Base-by-base conservation (phyloP, 2,888 invertebrate genomes). In the Odontomyia ornata region DNA sequence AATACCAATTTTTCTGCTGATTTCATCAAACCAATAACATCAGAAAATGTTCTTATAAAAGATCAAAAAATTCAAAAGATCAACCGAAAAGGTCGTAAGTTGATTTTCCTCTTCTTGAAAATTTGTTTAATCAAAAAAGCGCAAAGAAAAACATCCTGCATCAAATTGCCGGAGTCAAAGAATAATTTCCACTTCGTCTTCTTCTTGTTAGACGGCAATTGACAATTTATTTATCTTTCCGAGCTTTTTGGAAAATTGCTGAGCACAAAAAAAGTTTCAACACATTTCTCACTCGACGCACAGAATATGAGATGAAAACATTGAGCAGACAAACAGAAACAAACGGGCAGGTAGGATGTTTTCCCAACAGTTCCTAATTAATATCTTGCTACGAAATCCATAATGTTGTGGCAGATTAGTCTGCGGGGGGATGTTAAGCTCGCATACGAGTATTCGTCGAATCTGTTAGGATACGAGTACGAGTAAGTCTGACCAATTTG, bases 341-440 rank as follows among this genome's bases (percentile, higher is more conserved):
- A n/a, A n/a, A n/a, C n/a, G n/a, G n/a, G n/a, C n/a, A 52, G 52
- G 52, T 52, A 52, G 52, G 52, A 52, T 52, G 52, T 18, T 18
- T 52, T 52, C 52, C 13, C 52, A 18, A 15, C 52, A 52, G 15
- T 13, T 52, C 52, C 13, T 52, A 52, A 52, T 52, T 52, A 52
- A 52, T 52, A 52, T 52, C 18, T 13, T 52, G 52, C 13, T 52
- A 52, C 52, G 18, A 52, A 18, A 52, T 13, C 52, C 52, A 15
- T n/a, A 52, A n/a, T 52, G 52, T 18, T 52, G 52, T 36, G 36
- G 36, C 36, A 36, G 36, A 36, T 36, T 36, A 36, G 36, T 52
- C 13, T n/a, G n/a, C 52, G 13, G 52, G 52, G 52, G 15, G 52
- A 4, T 52, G 52, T 52, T 4, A 4, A 52, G 36, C 52, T 52